These are phyloP conservation scores for Exocentrus adspersus DNA, from an alignment of 2,888 invertebrate species.

Conservation along the genomic window DNA sequence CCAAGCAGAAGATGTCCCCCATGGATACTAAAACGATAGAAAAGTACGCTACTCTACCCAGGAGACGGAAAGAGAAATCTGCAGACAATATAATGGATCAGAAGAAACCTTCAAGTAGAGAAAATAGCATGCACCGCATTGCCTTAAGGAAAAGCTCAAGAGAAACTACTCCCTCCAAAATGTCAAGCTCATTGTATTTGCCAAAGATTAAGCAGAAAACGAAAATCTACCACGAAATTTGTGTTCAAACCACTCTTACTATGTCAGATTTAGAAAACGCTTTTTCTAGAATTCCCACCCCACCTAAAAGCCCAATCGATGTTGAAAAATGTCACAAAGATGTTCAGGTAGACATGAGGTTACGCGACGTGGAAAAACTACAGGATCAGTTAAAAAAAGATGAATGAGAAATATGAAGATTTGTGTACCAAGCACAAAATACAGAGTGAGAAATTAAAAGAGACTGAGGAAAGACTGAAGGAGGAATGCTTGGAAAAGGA, in stretches of 20 bases:
- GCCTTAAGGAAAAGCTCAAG: conserved; percentile 51
- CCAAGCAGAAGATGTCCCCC: conserved; percentile 55
- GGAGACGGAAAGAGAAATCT: conserved; percentile 75
- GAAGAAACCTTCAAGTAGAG: conserved; percentile 44
- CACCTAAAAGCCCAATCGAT: conserved; percentile 54
- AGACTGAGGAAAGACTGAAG: conserved; percentile 71
- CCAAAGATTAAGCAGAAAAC: conserved; percentile 66
- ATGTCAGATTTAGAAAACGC: conserved; percentile 78
- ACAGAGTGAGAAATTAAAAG: conserved; percentile 64
- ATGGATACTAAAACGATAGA: conserved; percentile 69
- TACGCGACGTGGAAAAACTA: conserved; percentile 72
- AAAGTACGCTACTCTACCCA: conserved; percentile 81
- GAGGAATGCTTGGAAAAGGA: conserved; percentile 78
- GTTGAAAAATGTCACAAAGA: conserved; percentile 55
- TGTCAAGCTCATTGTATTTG: conserved; percentile 58
- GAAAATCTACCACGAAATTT: conserved; percentile 83
- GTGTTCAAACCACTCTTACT: conserved; percentile 80
- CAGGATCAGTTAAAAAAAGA: conserved; percentile 68
- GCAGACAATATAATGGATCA: conserved; percentile 55
- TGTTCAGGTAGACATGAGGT: conserved; percentile 68
- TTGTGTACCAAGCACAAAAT: conserved; percentile 64
- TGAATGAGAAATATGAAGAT: conserved; percentile 71
- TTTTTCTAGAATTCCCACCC: conserved; percentile 69
- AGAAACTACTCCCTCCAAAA: conserved; percentile 54
- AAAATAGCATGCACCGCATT: conserved; percentile 42